A percentile compares a stretch with the other conserved stretches of the same genome.
These are phyloP conservation scores for Macrostomum lignano DNA, from an alignment of 1,140 invertebrate genomes.

Conservation along the genomic window DNA sequence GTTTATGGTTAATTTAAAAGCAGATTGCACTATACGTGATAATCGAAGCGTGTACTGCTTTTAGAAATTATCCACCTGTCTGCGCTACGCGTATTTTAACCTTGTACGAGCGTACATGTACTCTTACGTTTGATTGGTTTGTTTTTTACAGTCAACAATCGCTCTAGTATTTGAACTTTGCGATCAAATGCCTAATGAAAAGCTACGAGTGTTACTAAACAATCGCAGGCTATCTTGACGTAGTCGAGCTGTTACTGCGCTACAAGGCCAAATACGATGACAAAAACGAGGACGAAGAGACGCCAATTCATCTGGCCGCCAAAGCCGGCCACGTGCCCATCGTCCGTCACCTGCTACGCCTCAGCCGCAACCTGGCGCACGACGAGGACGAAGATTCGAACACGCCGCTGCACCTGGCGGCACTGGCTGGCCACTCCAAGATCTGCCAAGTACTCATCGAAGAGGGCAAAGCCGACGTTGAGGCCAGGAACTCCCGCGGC, in stretches of 20 bases:
- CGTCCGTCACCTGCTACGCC: constrained; percentile 24
- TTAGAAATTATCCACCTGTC: no score
- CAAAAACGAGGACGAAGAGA: constrained; percentile 31
- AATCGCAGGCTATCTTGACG: constrained; percentile 1
- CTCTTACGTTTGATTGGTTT: no score
- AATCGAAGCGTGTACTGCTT: no score
- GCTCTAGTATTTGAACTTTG: constrained; percentile 31
- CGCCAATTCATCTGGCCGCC: constrained; percentile 29
- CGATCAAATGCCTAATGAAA: constrained; percentile 14
- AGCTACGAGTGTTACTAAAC: background rate
- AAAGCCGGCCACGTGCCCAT: constrained; percentile 26
- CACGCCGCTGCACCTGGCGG: constrained; percentile 29
- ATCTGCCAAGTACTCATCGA: constrained; percentile 20
- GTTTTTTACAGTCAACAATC: no score
- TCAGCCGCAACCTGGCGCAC: constrained; percentile 13
- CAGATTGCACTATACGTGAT: no score
- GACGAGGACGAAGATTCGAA: constrained; percentile 40
- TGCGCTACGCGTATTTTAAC: no score
- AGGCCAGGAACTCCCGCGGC: constrained; percentile 25
- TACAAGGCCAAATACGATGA: constrained; percentile 20
- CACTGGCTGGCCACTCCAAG: constrained; percentile 21
- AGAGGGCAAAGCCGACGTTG: constrained; percentile 24
- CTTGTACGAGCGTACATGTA: no score
- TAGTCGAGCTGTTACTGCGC: constrained; percentile 18
- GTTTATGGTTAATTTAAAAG: no score